phyloP scores from a whole-genome alignment of 2,113 vertebrate species.

The Lampris incognitus region DNA sequence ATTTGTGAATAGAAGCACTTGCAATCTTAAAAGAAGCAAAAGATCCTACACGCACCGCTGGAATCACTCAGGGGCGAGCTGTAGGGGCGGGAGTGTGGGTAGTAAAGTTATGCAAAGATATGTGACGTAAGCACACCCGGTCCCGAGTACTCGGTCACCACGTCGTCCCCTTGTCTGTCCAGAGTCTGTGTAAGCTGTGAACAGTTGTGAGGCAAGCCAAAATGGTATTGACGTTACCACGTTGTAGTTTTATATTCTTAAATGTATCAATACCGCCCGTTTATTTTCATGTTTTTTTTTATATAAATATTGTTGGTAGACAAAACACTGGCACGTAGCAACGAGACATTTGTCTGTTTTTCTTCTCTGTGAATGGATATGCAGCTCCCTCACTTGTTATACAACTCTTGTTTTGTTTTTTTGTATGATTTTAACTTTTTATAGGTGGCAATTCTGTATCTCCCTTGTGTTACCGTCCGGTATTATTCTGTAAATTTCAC shows the following conservation, averaged over 20 bases:
- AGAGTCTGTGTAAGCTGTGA: constrained; percentile 79
- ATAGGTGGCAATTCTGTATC: constrained; percentile 82
- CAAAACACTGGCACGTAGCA: constrained; percentile 78
- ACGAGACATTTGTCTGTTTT: constrained; percentile 62
- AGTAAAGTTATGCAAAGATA: constrained; percentile 50
- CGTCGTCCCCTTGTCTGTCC: constrained; percentile 56
- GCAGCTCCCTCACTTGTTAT: constrained; percentile 76
- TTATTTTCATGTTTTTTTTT: constrained; percentile 85
- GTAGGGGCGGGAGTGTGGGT: constrained; percentile 19
- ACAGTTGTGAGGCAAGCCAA: constrained; percentile 75
- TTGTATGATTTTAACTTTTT: constrained; percentile 72
- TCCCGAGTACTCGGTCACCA: constrained; percentile 36
- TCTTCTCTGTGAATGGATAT: constrained; percentile 82
- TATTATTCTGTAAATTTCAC: constrained; percentile 79
- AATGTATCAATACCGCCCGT: constrained; percentile 78
- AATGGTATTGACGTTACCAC: constrained; percentile 80
- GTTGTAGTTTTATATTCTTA: constrained; percentile 84
- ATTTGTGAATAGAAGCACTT: constrained; percentile 67
- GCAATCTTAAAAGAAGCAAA: constrained; percentile 51
- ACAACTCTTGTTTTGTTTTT: constrained; percentile 54
- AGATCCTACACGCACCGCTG: constrained; percentile 37
- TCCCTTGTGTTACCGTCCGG: constrained; percentile 78
- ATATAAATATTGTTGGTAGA: constrained; percentile 81
- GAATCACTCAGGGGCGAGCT: constrained; percentile 21
- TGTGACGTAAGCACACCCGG: constrained; percentile 50